These are phyloP conservation scores for Channa argus DNA, from an alignment of 2,113 vertebrate species.

Conservation along the genomic window DNA sequence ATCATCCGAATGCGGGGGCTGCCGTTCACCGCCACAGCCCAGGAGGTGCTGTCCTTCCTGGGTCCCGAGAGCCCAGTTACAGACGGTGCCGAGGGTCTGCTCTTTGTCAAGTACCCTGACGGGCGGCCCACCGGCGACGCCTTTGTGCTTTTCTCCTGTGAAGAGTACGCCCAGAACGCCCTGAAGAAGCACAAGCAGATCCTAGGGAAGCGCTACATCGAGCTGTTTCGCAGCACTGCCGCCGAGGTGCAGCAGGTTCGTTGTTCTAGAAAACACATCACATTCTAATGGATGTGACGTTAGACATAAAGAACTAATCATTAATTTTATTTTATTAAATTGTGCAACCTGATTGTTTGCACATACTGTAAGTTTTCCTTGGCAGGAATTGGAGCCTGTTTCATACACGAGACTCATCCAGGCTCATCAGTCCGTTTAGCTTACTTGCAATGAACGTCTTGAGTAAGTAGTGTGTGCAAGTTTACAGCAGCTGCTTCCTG, in stretches of 20 bases:
- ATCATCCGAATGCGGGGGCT: conserved; percentile 96
- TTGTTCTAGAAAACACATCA: too few species aligned
- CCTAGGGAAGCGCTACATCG: conserved; percentile 96
- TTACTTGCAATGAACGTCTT: too few species aligned
- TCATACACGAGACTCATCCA: neutral
- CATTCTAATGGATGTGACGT: too few species aligned
- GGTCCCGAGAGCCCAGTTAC: conserved; percentile 92
- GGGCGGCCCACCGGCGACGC: conserved; percentile 96
- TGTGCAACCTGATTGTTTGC: too few species aligned
- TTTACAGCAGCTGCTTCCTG: conserved; percentile 4
- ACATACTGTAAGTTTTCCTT: neutral
- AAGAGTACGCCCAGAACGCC: conserved; percentile 94
- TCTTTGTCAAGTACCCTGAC: conserved; percentile 96
- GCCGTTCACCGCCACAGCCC: conserved; percentile 91
- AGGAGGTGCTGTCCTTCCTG: conserved; percentile 92
- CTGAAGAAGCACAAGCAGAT: conserved; percentile 97
- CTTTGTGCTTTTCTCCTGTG: conserved; percentile 96
- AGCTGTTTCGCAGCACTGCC: conserved; percentile 96
- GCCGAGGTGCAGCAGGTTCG: conserved; percentile 96
- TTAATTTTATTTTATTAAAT: too few species aligned
- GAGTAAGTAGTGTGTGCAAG: too few species aligned
- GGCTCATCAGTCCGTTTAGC: too few species aligned
- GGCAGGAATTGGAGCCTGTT: neutral
- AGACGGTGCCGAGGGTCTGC: conserved; percentile 90
- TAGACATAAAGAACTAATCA: too few species aligned